phyloP scores from a whole-genome alignment of 1,140 invertebrate species.

The Lucilia sericata region DNA sequence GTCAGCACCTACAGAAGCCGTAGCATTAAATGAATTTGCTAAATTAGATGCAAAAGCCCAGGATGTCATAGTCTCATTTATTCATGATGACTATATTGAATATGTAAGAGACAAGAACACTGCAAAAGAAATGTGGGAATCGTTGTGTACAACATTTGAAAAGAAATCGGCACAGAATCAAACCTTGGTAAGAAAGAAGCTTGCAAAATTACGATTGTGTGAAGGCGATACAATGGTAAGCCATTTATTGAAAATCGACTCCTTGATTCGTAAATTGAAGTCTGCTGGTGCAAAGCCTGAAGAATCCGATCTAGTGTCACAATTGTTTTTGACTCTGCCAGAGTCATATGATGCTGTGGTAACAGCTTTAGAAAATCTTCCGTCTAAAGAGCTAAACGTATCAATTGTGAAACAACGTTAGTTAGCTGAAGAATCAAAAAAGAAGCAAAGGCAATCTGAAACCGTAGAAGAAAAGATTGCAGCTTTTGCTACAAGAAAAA shows the following conservation, averaged over 20 bases:
- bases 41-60: background rate
- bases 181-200: background rate
- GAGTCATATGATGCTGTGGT: too few species aligned
- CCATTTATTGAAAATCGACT: background rate
- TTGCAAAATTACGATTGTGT: background rate
- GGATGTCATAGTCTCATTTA: background rate
- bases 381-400: background rate
- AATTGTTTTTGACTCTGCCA: too few species aligned
- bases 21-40: background rate
- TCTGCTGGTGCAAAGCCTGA: background rate
- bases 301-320: too few species aligned
- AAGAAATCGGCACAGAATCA: background rate
- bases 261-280: background rate
- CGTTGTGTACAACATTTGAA: background rate
- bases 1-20: background rate
- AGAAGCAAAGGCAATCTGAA: background rate
- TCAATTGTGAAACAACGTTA: background rate
- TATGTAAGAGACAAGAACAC: too few species aligned
- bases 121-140: background rate
- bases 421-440: background rate
- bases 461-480: background rate
- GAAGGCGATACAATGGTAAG: background rate
- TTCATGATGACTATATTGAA: too few species aligned
- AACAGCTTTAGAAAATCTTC: background rate
- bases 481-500: background rate